Base-by-base conservation (phyloP, 2,888 invertebrate species). In the Megalurothrips usitatus region DNA sequence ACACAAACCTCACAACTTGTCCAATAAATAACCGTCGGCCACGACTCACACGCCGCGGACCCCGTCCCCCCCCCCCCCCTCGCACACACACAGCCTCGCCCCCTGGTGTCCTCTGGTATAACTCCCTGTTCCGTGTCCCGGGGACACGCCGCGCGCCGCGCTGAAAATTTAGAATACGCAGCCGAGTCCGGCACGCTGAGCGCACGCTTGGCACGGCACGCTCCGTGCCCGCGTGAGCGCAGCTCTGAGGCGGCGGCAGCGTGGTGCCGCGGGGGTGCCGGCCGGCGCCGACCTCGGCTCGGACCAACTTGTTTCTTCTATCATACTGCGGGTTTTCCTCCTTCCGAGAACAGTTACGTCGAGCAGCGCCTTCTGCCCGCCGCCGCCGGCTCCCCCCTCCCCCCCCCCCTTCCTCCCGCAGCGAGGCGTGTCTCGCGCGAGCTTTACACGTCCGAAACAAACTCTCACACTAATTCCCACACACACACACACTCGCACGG, bases 1-100 rank as follows among this genome's bases (percentile, higher is more conserved):
- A 75, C 68, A 26, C 68, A 75, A 75, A 75, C 68, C 68, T 75
- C 68, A 75, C 68, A 75, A 75, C 68, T 75, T 75, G 68, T 75
- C 68, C 68, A 75, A 75, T 75, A 75, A 75, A 75, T 75, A 26
- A 75, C 68, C 68, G 26, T 23, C 34, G 34, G 34, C 34, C 34
- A 43, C 34, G 34, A n/a, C 58, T 58, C 58, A n/a, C 58, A 58
- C 58, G 58, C 58, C n/a, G n/a, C n/a, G n/a, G n/a, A n/a, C n/a
- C n/a, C n/a, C n/a, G n/a, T n/a, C 58, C 17, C 19, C 58, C 58
- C 11, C 58, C 58, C 58, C 14, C 17, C 58, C n/a, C 14, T 58
- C 58, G 17, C 1, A 43, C 34, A n/a, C 6, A 43, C 34, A 2
- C 3, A 43, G 6, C 34, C 34, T 6, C 6, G 3, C 34, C 34